phyloP scores from a whole-genome alignment of 2,113 vertebrate species.

The Tetrax tetrax region DNA sequence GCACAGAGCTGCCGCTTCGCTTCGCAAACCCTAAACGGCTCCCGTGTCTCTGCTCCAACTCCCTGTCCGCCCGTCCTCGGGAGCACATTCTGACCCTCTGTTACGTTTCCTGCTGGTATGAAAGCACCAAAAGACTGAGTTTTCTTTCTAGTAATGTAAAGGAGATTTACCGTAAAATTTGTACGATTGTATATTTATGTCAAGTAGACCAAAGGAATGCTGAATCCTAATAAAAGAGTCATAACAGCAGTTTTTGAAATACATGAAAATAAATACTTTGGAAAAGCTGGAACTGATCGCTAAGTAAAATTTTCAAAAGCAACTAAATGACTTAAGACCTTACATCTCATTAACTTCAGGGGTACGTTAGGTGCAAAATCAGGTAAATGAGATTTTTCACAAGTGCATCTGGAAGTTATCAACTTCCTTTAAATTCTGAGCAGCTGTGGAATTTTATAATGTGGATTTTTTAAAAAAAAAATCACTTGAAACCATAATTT shows the following conservation, averaged over 20 bases:
- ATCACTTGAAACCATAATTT: not conserved
- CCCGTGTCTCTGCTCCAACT: not conserved
- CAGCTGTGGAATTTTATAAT: not conserved
- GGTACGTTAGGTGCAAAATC: not conserved
- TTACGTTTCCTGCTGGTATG: not conserved
- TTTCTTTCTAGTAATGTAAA: not conserved
- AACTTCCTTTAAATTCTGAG: not conserved
- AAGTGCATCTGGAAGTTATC: not conserved
- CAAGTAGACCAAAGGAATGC: constrained; percentile 2
- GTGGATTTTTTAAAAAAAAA: not conserved
- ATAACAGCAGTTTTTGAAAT: not conserved
- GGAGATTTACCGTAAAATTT: not conserved
- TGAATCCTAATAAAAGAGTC: not conserved
- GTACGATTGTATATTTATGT: not conserved
- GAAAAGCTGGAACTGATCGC: not conserved
- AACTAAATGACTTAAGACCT: not conserved
- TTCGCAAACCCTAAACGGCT: not conserved
- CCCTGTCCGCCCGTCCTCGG: not conserved
- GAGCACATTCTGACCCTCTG: not conserved
- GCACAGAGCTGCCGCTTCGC: not conserved
- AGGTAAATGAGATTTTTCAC: not conserved
- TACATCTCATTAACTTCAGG: not conserved
- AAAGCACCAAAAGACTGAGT: not conserved
- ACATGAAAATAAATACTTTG: not conserved
- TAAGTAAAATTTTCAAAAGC: not conserved